phyloP scores from a whole-genome alignment of 2,113 vertebrate genomes.

The Oreotrochilus melanogaster region DNA sequence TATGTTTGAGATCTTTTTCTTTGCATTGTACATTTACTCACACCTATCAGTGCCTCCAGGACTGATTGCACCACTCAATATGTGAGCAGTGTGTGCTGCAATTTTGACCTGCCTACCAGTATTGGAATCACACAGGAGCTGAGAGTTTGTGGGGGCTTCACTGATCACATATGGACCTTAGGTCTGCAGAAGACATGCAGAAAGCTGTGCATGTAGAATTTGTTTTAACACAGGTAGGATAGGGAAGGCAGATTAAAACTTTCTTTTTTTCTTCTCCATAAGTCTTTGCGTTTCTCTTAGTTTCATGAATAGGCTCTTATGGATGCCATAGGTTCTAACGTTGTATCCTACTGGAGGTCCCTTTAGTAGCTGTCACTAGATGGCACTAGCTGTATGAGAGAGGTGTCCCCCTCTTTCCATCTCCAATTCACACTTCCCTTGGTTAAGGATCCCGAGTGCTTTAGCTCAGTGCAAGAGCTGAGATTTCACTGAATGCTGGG shows the following conservation, averaged over 20 bases:
- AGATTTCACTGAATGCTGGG: background rate
- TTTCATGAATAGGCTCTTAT: background rate
- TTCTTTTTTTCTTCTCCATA: background rate
- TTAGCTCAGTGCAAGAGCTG: background rate
- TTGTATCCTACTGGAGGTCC: background rate
- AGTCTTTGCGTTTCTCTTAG: background rate
- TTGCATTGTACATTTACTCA: background rate
- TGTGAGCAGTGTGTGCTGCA: background rate
- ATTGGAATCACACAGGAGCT: accelerated
- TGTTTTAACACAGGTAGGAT: background rate
- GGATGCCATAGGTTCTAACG: background rate
- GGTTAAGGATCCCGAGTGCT: background rate
- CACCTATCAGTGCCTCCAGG: background rate
- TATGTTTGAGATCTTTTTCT: background rate
- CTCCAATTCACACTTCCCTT: accelerated
- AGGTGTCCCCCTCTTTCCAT: background rate
- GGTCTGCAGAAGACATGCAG: accelerated
- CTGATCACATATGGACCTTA: background rate
- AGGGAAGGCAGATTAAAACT: background rate
- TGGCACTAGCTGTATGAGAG: conserved; percentile 64
- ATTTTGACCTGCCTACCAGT: background rate
- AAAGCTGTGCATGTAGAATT: background rate
- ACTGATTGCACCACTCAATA: background rate
- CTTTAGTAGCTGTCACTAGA: conserved; percentile 64
- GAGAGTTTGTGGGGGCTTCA: background rate